phyloP scores from a whole-genome alignment of 1,140 invertebrate species.

The Sycophaga agraensis region DNA sequence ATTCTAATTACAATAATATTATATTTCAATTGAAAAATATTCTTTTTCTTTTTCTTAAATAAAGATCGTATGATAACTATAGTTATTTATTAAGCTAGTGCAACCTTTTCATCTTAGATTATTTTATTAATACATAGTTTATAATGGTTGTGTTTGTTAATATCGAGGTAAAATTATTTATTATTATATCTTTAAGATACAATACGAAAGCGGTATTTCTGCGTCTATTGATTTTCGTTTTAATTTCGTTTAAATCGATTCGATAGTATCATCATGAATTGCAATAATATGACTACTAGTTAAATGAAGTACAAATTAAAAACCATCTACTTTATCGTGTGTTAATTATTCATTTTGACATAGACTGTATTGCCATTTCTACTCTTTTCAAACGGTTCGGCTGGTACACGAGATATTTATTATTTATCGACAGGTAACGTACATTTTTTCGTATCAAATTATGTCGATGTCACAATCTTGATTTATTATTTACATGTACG shows the following conservation, averaged over 20 bases:
- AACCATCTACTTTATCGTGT: background rate
- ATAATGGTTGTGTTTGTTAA: no score
- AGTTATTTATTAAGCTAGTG: background rate
- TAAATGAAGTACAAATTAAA: background rate
- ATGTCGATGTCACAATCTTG: background rate
- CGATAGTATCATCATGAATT: background rate
- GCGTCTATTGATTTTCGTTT: background rate
- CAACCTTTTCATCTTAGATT: background rate
- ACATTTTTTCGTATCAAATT: background rate
- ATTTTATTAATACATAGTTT: no score
- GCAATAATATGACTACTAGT: background rate
- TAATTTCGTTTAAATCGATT: background rate
- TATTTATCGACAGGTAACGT: background rate
- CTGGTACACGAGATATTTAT: background rate
- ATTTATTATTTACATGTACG: constrained; percentile 10
- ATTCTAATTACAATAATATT: constrained; percentile 10
- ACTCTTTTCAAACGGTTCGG: background rate
- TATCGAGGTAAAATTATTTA: no score
- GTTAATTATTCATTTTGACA: background rate
- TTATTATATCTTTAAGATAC: background rate
- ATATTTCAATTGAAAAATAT: constrained; percentile 19
- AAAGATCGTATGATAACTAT: background rate
- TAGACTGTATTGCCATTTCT: background rate
- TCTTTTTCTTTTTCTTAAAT: background rate
- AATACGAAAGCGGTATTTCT: background rate